Evolutionary conservation across 2,113 vertebrate species (phyloP), one percentile per base, ranked within the genome.

Genomic region (Polyodon spathula): DNA sequence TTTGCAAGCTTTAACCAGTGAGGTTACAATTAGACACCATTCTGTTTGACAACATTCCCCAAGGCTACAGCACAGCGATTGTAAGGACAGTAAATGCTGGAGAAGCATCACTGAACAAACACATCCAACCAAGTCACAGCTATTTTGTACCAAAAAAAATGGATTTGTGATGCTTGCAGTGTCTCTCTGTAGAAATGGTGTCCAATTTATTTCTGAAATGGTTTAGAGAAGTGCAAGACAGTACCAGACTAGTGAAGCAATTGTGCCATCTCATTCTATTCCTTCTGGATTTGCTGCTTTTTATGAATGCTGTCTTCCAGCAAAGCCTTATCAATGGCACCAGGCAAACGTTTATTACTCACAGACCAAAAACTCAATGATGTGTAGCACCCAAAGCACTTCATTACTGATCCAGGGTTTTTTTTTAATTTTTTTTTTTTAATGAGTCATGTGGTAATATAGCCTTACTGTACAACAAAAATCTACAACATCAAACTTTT

Each of bases 71-170:
- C 64, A 66, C 68, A 68, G 68, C 72, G 75, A 71, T 71, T 73
- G 75, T 77, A 76, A 80, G 76, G 69, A 70, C 61, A 76, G 75
- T 81, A 81, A 84, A 82, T 78, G 68, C 71, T 71, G 66, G 63
- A 77, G 75, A 81, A 72, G 79, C 82, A 76, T 79, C 79, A 66
- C 74, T 80, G 78, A 78, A 71, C 74, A 77, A 84, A 83, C 75
- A 82, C 63, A 78, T 79, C 75, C 70, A 76, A 66, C 63, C 64
- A 58, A 76, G 75, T 69, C 71, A 59, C 61, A 65, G 64, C 71
- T 78, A 62, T 84, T 81, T 78, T 80, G 78, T 74, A 77, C 70
- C 73, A 73, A 71, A 66, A 78, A 67, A 74, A 76, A 71, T 73
- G 64, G 63, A 78, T 74, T 77, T 75, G 66, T 54, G 53, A 68